A percentile compares a stretch with the other conserved stretches of the same genome.
Conservation (phyloP, 2,797 vertebrate species). For the Chaetophractus vellerosus region DNA sequence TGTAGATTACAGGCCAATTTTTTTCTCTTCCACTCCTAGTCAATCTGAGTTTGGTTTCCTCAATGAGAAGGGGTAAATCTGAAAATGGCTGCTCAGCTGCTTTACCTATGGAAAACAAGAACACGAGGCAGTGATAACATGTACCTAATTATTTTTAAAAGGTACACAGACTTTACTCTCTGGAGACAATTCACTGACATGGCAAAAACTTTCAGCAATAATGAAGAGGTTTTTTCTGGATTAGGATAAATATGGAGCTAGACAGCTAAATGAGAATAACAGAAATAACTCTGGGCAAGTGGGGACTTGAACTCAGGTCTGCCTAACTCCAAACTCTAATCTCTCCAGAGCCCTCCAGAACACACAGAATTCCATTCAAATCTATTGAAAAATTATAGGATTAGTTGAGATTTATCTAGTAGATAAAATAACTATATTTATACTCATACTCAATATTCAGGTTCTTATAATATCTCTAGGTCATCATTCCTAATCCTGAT, state of each 20-base stretch:
- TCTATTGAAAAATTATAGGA: not conserved
- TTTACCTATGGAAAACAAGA: constrained; percentile 92
- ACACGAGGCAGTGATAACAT: constrained; percentile 45
- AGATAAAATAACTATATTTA: constrained; percentile 11
- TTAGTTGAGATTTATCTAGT: not conserved
- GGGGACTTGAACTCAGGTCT: not conserved
- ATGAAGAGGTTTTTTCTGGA: not conserved
- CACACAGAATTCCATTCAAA: not conserved
- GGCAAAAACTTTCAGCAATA: constrained; percentile 45
- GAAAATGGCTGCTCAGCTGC: constrained; percentile 97
- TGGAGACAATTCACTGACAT: not conserved
- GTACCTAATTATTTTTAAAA: not conserved
- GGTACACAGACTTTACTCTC: not conserved
- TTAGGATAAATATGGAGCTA: not conserved
- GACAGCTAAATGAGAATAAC: not conserved
- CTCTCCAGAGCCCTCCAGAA: not conserved
- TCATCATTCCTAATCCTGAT: not conserved
- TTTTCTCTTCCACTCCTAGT: constrained; percentile 95
- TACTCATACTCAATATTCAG: not conserved
- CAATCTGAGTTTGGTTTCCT: constrained; percentile 96
- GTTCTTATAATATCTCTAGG: constrained; percentile 12
- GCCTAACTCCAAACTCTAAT: not conserved
- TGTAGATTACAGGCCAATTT: constrained; percentile 92
- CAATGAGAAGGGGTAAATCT: constrained; percentile 96
- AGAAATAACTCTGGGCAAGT: not conserved